Base-by-base conservation (phyloP, 2,888 invertebrate genomes). In the Callyntrura sp. region DNA sequence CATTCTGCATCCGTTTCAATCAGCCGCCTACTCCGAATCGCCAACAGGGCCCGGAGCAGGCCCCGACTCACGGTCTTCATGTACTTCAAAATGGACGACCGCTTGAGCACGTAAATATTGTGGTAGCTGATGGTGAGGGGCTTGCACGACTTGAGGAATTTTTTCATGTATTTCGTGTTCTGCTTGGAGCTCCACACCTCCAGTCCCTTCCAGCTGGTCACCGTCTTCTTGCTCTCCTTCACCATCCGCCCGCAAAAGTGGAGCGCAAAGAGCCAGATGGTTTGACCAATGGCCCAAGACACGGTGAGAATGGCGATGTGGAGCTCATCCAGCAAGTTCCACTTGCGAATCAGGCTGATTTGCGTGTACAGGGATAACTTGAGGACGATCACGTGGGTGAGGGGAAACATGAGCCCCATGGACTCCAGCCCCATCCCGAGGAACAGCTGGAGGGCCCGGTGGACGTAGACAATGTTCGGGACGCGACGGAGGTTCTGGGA, bases 51-150 rank as follows among this genome's bases (percentile, higher is more conserved):
- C 17, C 70, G 23, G 6, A 84, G 65, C n/a, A 70, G 51, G 25
- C 70, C 20, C 17, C 70, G 48, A 20, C 60, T 65, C 0, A 84
- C 84, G 28, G 20, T 48, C 23, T 65, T 70, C 48, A 65, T 11
- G 70, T 70, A 84, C 28, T 25, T 84, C 28, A 84, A 25, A 45
- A 84, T 65, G 1, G 68, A 65, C 17, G 25, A 43, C 17, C 55
- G 25, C 55, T 84, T 84, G 28, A 83, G n/a, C 11, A 83, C 55
- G 70, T 51, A 70, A 2, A 51, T 6, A 28, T 65, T 84, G 17
- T 65, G 2, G 17, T 68, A 84, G 23, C 70, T 84, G 11, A 84
- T 48, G 9, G 70, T 84, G 28, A 70, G 48, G 11, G 68, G 84
- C 14, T 55, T 23, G 17, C 84, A 84, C 2, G 84, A 84, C 23